phyloP scores from a whole-genome alignment of 1,140 invertebrate genomes.

The Schlechtendalia chinensis region DNA sequence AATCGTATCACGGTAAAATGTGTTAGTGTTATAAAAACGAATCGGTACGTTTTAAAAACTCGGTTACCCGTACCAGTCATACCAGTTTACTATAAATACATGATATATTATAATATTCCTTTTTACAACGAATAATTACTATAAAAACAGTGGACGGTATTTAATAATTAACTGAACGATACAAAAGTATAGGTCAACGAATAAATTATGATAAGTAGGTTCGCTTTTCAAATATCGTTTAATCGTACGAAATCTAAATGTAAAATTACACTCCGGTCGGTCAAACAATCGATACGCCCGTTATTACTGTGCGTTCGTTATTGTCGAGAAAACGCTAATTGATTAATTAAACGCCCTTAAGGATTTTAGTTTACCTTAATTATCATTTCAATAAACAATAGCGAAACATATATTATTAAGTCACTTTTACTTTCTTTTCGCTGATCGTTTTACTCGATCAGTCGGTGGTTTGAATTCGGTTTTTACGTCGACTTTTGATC shows the following conservation, averaged over 20 bases:
- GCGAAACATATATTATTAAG: not conserved
- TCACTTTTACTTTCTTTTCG: constrained; percentile 14
- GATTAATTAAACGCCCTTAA: constrained; percentile 13
- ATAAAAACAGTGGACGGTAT: not conserved
- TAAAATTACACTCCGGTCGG: not conserved
- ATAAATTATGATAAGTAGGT: constrained; percentile 1
- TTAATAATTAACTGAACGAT: not conserved
- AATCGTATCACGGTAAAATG: no score
- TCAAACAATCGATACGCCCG: not conserved
- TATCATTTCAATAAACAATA: not conserved
- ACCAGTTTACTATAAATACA: not conserved
- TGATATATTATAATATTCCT: not conserved
- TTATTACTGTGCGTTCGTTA: not conserved
- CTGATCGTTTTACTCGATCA: not conserved
- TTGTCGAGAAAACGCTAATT: not conserved
- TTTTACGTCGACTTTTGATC: not conserved
- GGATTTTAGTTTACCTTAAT: not conserved
- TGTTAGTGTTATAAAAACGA: no score
- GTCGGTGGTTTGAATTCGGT: no score
- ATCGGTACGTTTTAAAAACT: not conserved
- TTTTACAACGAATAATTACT: not conserved
- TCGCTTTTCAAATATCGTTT: not conserved
- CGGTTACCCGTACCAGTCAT: not conserved
- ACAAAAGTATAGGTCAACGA: not conserved
- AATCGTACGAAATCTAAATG: not conserved